Evolutionary conservation across 2,888 invertebrate genomes (phyloP), one percentile per base, ranked within the genome.

Genomic region (Thera britannica): DNA sequence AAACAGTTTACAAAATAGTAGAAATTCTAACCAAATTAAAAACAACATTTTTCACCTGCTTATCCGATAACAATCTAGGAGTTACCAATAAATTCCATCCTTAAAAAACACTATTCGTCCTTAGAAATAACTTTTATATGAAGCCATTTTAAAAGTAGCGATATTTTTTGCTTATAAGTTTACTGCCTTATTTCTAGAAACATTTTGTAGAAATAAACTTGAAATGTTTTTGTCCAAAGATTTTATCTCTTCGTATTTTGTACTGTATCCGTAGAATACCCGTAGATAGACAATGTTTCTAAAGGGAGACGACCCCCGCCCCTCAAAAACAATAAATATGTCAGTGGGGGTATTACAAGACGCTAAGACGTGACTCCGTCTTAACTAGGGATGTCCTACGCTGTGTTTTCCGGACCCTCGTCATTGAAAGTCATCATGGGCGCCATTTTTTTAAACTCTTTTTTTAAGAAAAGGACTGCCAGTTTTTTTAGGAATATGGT

Each of bases 261-360:
- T 77, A 61, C 60, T 59, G 59, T 49, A 70, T 74, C 72, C 12
- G 57, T 60, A 54, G 62, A 66, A 60, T 23, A 23, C 23, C 23
- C 23, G 23, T 23, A 23, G 23, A 71, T 71, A 75, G 75, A 77
- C 71, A 76, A 74, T 82, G 81, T 84, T 83, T 84, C 81, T 78
- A 77, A 72, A 75, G 73, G 81, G 79, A 62, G 79, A 48, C 55
- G 60, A 72, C 86, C 88, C 87, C 84, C 85, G 82, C 85, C 91
- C 90, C 84, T 71, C 75, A 72, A 77, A 85, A 88, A 91, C 92
- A 90, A 93, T 93, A 93, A 93, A 93, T 93, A 91, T 93, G 93
- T 92, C 93, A 92, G 89, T 86, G 82, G 83, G 88, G 89, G 90
- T 91, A 92, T 92, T 89, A 92, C 90, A 89, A 82, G 87, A 85